Conservation (phyloP, 2,113 vertebrate species). For the Neodon shergylaensis region DNA sequence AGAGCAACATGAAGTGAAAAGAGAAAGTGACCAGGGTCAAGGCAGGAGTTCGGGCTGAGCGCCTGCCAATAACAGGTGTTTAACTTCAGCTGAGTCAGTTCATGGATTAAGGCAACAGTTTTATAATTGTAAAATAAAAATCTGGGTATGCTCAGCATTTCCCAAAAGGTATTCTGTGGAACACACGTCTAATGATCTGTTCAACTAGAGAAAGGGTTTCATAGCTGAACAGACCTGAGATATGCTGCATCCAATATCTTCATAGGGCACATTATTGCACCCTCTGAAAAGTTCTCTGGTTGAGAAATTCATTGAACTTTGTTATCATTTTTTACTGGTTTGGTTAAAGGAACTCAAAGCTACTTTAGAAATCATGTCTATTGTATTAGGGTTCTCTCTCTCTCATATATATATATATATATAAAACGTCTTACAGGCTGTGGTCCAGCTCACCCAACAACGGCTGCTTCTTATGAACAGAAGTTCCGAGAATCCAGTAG, state of each 20-base stretch:
- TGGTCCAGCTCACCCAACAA: not conserved
- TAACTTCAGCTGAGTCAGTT: slow-evolving; percentile 28
- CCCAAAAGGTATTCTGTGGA: not conserved
- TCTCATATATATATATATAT: too few species aligned
- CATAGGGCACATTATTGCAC: not conserved
- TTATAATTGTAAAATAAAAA: slow-evolving; percentile 46
- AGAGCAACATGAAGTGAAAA: slow-evolving; percentile 6
- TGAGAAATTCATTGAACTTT: slow-evolving; percentile 22
- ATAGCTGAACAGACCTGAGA: not conserved
- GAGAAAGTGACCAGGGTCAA: slow-evolving; percentile 21
- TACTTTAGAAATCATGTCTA: not conserved
- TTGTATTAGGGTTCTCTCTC: not conserved
- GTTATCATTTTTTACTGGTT: not conserved
- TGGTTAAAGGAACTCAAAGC: not conserved
- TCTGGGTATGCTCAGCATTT: slow-evolving; percentile 31
- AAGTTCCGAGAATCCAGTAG: not conserved
- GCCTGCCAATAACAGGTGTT: not conserved
- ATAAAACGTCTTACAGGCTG: not conserved
- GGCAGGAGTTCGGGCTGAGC: not conserved
- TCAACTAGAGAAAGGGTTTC: not conserved
- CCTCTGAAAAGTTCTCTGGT: not conserved
- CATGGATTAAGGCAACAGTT: not conserved
- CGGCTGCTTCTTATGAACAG: not conserved
- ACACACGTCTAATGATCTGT: slow-evolving; percentile 21
- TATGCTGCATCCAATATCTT: not conserved